A percentile compares a stretch with the other conserved stretches of the same genome.
These are phyloP conservation scores for Drosophila tani DNA, from an alignment of 1,140 invertebrate species.

Conservation along the genomic window DNA sequence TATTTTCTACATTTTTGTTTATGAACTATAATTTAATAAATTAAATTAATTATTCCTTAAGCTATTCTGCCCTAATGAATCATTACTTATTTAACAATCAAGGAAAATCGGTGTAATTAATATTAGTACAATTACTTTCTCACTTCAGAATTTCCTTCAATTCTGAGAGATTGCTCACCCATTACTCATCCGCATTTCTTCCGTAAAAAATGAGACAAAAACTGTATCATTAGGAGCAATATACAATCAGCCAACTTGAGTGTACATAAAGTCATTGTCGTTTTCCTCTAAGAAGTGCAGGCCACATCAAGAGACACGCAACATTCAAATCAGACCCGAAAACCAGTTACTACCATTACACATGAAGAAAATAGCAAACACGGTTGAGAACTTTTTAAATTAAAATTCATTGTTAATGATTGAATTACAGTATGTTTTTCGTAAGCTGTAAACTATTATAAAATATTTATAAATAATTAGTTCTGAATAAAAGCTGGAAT, in stretches of 20 bases:
- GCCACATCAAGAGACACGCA: slow-evolving; percentile 52
- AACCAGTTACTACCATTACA: slow-evolving; percentile 57
- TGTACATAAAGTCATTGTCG: slow-evolving; percentile 55
- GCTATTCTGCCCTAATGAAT: neutral
- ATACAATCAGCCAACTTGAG: slow-evolving; percentile 14
- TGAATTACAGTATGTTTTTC: too few relatives aligned
- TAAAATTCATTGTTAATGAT: neutral
- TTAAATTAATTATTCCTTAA: neutral
- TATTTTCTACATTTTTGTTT: neutral
- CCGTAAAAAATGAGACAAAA: slow-evolving; percentile 16
- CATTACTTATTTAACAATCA: slow-evolving; percentile 4
- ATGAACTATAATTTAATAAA: neutral
- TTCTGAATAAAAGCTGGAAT: neutral
- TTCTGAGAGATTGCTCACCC: slow-evolving; percentile 12
- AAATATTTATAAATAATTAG: neutral
- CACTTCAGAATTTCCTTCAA: slow-evolving; percentile 21
- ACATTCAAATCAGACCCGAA: slow-evolving; percentile 73
- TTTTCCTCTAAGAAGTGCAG: slow-evolving; percentile 23
- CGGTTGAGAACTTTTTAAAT: neutral
- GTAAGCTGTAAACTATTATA: too few relatives aligned
- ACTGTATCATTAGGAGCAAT: slow-evolving; percentile 17
- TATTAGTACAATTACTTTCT: slow-evolving; percentile 19
- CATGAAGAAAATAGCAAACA: neutral
- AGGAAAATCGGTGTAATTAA: slow-evolving; percentile 1
- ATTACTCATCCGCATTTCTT: slow-evolving; percentile 30